Conservation (phyloP, 2,888 invertebrate species). For the Mellilla xanthometata region DNA sequence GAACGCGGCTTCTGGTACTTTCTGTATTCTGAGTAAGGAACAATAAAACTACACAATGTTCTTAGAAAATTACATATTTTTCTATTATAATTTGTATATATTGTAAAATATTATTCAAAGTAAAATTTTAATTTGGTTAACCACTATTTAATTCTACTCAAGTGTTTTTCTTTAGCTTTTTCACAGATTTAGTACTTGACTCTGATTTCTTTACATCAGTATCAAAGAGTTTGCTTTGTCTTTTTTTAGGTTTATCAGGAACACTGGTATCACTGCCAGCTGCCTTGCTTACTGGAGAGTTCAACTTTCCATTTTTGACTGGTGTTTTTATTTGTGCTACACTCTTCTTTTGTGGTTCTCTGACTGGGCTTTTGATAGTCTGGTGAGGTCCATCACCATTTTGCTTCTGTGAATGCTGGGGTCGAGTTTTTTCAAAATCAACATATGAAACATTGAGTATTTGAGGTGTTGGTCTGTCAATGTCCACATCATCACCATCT, state of each 20-base stretch:
- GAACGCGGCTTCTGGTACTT: no score
- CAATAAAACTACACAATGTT: no score
- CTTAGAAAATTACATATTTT: no score
- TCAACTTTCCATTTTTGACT: slow-evolving; percentile 38
- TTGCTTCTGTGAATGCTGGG: slow-evolving; percentile 48
- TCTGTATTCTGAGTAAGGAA: no score
- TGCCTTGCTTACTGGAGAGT: slow-evolving; percentile 35
- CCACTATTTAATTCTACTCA: not conserved
- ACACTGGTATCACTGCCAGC: slow-evolving; percentile 42
- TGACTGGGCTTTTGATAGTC: slow-evolving; percentile 36
- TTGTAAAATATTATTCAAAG: no score
- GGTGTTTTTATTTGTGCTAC: slow-evolving; percentile 21
- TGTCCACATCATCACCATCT: slow-evolving; percentile 49
- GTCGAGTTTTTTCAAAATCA: slow-evolving; percentile 72
- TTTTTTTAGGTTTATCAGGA: slow-evolving; percentile 50
- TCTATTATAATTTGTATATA: no score
- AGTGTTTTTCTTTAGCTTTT: slow-evolving; percentile 58
- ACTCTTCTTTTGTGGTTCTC: slow-evolving; percentile 34
- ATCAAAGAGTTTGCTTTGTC: slow-evolving; percentile 48
- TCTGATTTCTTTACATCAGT: slow-evolving; percentile 46
- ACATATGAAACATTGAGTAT: slow-evolving; percentile 60
- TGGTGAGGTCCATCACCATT: slow-evolving; percentile 47
- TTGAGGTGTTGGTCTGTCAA: slow-evolving; percentile 42
- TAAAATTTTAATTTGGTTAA: not conserved
- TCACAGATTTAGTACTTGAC: slow-evolving; percentile 41